Evolutionary conservation across 2,797 vertebrate species (phyloP).

Genomic region (Hoplostethus mediterraneus): DNA sequence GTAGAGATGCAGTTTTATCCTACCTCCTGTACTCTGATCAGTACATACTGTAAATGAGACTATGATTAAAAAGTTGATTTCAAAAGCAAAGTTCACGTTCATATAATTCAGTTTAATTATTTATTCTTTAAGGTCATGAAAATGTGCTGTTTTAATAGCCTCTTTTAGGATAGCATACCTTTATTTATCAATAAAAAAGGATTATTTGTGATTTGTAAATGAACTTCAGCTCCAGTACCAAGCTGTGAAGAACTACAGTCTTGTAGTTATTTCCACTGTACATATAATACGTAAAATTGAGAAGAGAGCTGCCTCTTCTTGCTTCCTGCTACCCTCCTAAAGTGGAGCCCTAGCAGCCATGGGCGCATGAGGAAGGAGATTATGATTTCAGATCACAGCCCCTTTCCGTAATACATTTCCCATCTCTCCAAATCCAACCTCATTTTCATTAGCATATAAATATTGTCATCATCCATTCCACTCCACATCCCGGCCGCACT

Average conservation of each 20-base stretch:
- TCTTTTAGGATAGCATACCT: conserved; percentile 6
- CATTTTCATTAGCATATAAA: conserved; percentile 75
- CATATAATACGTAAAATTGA: conserved; percentile 29
- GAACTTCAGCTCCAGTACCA: background rate
- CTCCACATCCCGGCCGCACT: conserved; percentile 42
- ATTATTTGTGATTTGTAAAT: conserved; percentile 21
- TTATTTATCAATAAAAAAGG: conserved; percentile 48
- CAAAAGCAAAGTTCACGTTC: conserved; percentile 41
- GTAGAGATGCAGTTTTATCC: conserved; percentile 42
- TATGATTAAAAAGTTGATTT: conserved; percentile 53
- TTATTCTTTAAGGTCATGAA: conserved; percentile 51
- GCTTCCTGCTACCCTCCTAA: conserved; percentile 27
- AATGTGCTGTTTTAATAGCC: conserved; percentile 60
- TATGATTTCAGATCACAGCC: conserved; percentile 59
- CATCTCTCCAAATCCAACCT: conserved; percentile 53
- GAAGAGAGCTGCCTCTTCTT: conserved; percentile 23
- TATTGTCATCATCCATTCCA: conserved; percentile 66
- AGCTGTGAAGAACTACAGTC: conserved; percentile 9
- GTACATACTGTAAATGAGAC: conserved; percentile 33
- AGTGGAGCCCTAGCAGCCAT: conserved; percentile 27
- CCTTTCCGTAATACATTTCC: conserved; percentile 45
- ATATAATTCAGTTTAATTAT: conserved; percentile 51
- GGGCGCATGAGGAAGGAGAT: conserved; percentile 34
- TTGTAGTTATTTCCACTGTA: background rate
- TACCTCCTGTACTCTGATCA: conserved; percentile 47